Evolutionary conservation across 2,888 invertebrate species (phyloP).

Genomic region (Epiblema foenella): DNA sequence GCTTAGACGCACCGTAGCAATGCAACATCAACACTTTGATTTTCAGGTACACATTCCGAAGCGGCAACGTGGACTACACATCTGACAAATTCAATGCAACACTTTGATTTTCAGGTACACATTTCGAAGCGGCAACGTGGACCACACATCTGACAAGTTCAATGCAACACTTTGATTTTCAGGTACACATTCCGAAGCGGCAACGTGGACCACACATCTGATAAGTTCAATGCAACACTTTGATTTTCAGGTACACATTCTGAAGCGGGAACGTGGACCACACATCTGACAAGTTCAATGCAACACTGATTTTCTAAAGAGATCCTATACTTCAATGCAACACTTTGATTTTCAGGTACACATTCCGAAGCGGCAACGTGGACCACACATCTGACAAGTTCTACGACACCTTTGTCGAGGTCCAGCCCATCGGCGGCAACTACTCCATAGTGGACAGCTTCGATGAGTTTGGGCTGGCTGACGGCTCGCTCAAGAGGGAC

Average conservation of each 20-base stretch:
- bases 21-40: too few relatives aligned
- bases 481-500: slow-evolving; percentile 88
- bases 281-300: slow-evolving; percentile 94
- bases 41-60: slow-evolving; percentile 91
- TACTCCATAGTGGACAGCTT: slow-evolving; percentile 90
- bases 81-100: slow-evolving; percentile 95
- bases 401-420: slow-evolving; percentile 93
- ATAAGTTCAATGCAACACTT: too few relatives aligned
- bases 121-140: slow-evolving; percentile 95
- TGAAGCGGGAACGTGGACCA: slow-evolving; percentile 96
- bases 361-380: slow-evolving; percentile 94
- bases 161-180: too few relatives aligned
- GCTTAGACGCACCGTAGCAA: too few relatives aligned
- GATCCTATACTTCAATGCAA: too few relatives aligned
- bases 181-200: slow-evolving; percentile 94
- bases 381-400: slow-evolving; percentile 96
- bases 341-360: slow-evolving; percentile 89
- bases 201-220: slow-evolving; percentile 94
- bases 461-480: slow-evolving; percentile 92
- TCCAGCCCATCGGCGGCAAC: slow-evolving; percentile 87
- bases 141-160: slow-evolving; percentile 95
- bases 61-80: slow-evolving; percentile 95
- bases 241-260: slow-evolving; percentile 90
- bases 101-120: slow-evolving; percentile 89
- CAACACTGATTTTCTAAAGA: too few relatives aligned